These are phyloP conservation scores for Corynorhinus townsendii DNA, from an alignment of 2,113 vertebrate genomes.

Conservation along the genomic window DNA sequence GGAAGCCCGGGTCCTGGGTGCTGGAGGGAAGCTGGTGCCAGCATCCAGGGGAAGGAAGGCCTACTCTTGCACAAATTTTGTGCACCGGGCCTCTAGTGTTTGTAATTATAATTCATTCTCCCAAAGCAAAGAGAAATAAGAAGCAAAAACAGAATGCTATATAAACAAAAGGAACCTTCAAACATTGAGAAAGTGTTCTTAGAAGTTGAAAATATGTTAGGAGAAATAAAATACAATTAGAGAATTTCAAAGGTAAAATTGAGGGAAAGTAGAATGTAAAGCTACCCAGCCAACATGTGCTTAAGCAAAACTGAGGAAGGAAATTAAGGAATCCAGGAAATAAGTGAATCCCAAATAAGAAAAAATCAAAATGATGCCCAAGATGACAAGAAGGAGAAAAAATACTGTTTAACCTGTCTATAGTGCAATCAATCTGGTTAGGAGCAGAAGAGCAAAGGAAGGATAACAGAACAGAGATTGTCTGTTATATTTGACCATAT, in stretches of 20 bases:
- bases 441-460: neutral
- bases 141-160: neutral
- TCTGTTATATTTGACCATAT: neutral
- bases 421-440: neutral
- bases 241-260: neutral
- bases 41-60: too few relatives aligned
- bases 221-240: neutral
- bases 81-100: too few relatives aligned
- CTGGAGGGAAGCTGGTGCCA: too few relatives aligned
- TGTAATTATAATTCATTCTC: neutral
- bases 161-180: neutral
- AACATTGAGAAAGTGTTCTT: neutral
- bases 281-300: neutral
- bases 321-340: conserved; percentile 48
- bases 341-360: conserved; percentile 39
- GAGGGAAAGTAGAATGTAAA: neutral
- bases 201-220: neutral
- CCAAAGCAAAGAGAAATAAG: neutral
- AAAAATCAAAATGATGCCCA: conserved; percentile 28
- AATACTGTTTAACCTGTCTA: neutral
- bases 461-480: neutral
- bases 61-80: too few relatives aligned
- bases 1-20: too few relatives aligned
- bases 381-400: neutral
- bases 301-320: conserved; percentile 22